A percentile compares a stretch with the other conserved stretches of the same genome.
Evolutionary conservation across 2,113 vertebrate genomes (phyloP).

Genomic region (Paedocypris sp.): DNA sequence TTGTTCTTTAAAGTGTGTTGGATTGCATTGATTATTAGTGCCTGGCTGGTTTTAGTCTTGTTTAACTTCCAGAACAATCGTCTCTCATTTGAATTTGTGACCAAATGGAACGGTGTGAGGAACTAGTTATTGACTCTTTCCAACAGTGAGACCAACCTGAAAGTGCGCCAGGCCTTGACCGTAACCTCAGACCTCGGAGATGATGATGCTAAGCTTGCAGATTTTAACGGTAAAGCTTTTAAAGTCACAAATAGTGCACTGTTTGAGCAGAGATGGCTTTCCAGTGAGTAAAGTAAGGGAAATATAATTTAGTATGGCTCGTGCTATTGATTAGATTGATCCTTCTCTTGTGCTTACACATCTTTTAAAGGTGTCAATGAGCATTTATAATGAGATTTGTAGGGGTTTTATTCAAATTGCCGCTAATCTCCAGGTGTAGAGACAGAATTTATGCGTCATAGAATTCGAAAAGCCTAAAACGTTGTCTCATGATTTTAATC

Average conservation of each 20-base stretch:
- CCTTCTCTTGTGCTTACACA: background rate
- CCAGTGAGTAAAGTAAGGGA: background rate
- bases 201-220: conserved; percentile 53
- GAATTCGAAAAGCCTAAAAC: no score
- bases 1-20: background rate
- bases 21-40: no score
- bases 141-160: conserved; percentile 66
- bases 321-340: conserved; percentile 17
- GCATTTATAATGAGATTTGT: background rate
- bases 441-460: no score
- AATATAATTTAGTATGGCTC: background rate
- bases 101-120: background rate
- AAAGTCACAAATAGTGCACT: conserved; percentile 3
- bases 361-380: background rate
- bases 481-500: no score
- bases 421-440: no score
- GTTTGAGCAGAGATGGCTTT: conserved; percentile 10
- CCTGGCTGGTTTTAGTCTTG: background rate
- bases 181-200: conserved; percentile 63
- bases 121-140: conserved; percentile 16
- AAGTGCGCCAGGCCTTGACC: conserved; percentile 62
- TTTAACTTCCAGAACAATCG: background rate
- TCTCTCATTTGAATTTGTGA: background rate
- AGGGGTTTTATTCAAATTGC: background rate
- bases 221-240: conserved; percentile 62